A percentile compares a stretch with the other conserved stretches of the same genome.
These are phyloP conservation scores for Oreohelix idahoensis DNA, from an alignment of 1,140 invertebrate genomes.

Conservation along the genomic window DNA sequence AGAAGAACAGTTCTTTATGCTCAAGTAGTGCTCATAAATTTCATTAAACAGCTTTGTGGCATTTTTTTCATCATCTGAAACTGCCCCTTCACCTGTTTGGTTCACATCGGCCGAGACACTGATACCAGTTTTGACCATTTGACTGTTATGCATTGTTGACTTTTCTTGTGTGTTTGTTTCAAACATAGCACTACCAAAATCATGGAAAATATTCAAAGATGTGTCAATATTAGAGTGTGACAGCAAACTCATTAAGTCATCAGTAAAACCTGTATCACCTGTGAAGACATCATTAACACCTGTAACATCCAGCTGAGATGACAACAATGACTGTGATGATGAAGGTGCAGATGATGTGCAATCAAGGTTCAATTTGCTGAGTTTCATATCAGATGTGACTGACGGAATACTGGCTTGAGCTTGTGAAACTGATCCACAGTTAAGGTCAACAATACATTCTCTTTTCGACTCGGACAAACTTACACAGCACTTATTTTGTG, in stretches of 20 bases:
- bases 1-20: constrained; percentile 23
- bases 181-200: not conserved
- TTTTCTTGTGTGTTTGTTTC: not conserved
- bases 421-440: not conserved
- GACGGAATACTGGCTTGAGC: not conserved
- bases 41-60: constrained; percentile 25
- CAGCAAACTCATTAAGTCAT: constrained; percentile 11
- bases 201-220: constrained; percentile 17
- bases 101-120: constrained; percentile 34
- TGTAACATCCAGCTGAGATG: not conserved
- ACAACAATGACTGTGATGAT: not conserved
- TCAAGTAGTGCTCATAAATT: constrained; percentile 19
- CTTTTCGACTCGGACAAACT: not conserved
- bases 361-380: not conserved
- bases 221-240: constrained; percentile 20
- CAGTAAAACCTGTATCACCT: no score
- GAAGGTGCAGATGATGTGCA: not conserved
- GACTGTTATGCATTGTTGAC: not conserved
- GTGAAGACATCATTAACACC: no score
- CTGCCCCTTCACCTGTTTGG: constrained; percentile 4
- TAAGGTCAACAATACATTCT: not conserved
- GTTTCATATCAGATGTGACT: no score
- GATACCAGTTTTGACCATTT: not conserved
- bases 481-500: not conserved
- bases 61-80: constrained; percentile 21